phyloP scores from a whole-genome alignment of 2,113 vertebrate genomes.

The Mobula hypostoma region DNA sequence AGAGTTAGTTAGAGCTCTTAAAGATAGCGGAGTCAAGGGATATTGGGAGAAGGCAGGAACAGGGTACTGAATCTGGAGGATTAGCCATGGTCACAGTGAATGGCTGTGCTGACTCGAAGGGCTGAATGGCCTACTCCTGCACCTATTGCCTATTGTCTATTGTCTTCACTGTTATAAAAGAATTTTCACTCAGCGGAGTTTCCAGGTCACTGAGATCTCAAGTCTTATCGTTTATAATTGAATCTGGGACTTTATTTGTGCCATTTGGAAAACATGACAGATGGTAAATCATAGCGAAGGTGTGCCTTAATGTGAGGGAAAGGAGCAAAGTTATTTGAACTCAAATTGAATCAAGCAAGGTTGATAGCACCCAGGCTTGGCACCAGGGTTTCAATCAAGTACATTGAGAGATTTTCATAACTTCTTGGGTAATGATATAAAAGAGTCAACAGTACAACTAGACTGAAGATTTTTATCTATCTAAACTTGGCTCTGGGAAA shows the following conservation, averaged over 20 bases:
- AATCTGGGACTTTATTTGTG: neutral
- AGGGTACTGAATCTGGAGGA: too few species aligned
- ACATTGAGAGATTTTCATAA: neutral
- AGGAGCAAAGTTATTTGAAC: neutral
- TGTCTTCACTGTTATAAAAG: too few species aligned
- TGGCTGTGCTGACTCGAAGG: too few species aligned
- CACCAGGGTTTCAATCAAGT: neutral
- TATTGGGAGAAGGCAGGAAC: too few species aligned
- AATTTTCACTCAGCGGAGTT: too few species aligned
- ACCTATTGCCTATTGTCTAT: too few species aligned
- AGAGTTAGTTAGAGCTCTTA: too few species aligned
- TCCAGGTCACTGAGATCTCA: too few species aligned
- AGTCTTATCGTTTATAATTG: neutral
- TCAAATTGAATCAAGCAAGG: neutral
- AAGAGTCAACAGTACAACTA: neutral
- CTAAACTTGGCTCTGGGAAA: neutral
- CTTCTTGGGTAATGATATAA: neutral
- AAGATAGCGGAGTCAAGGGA: too few species aligned
- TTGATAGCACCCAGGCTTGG: neutral
- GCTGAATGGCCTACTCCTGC: too few species aligned
- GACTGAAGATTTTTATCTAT: neutral
- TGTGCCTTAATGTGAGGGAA: neutral
- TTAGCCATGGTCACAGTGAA: too few species aligned
- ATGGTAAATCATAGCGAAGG: neutral
- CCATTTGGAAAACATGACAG: neutral